Conservation (phyloP, 2,888 invertebrate genomes). For the Himalopsyche tibetana region DNA sequence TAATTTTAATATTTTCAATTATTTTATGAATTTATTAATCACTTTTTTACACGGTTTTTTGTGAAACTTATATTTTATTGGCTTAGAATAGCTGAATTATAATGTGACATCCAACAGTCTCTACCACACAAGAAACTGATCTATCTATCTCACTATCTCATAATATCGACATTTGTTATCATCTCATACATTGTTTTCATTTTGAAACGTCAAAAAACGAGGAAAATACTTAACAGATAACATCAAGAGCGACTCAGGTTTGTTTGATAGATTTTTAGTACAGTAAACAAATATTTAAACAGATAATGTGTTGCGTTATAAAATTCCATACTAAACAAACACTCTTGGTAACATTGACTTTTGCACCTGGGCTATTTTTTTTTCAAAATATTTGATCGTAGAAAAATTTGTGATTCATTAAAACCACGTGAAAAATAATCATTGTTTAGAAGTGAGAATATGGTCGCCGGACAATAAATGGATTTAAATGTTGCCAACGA, state of each 20-base stretch:
- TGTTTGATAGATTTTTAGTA: not conserved
- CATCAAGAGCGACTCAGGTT: not conserved
- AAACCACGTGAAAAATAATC: not conserved
- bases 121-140: no score
- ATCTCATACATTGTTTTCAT: no score
- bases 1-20: no score
- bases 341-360: not conserved
- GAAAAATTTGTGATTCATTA: not conserved
- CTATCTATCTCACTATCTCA: no score
- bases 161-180: no score
- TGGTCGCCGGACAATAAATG: not conserved
- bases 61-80: no score
- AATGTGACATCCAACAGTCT: no score
- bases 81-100: no score
- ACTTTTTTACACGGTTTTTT: no score
- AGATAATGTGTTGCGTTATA: not conserved
- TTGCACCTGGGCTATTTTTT: not conserved
- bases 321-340: not conserved
- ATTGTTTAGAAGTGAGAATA: not conserved
- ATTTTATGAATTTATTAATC: no score
- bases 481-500: not conserved
- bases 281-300: not conserved
- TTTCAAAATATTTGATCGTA: not conserved
- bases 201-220: not conserved
- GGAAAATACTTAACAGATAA: not conserved